A percentile compares a stretch with the other conserved stretches of the same genome.
Evolutionary conservation across 2,113 vertebrate genomes (phyloP).

Genomic region (Osmerus eperlanus): DNA sequence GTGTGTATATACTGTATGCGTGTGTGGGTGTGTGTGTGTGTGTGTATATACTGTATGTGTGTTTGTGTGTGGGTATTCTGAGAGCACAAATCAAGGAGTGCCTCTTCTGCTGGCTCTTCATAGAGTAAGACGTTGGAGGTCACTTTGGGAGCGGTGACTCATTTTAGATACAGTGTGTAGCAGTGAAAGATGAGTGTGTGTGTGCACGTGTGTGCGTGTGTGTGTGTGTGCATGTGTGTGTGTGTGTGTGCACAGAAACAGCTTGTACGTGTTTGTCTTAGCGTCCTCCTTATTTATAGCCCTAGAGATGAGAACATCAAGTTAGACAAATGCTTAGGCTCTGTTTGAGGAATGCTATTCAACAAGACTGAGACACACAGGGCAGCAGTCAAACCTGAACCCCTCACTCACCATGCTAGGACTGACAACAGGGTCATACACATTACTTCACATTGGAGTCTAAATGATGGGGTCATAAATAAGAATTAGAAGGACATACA

Average conservation of each 20-base stretch:
- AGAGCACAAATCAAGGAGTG: neutral
- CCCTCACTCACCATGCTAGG: conserved; percentile 15
- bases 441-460: neutral
- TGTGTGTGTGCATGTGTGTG: neutral
- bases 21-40: conserved; percentile 16
- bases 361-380: conserved; percentile 35
- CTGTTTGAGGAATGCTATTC: conserved; percentile 41
- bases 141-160: neutral
- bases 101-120: neutral
- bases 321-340: conserved; percentile 22
- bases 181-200: neutral
- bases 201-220: neutral
- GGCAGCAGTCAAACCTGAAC: conserved; percentile 13
- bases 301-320: conserved; percentile 15
- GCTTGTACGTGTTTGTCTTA: conserved; percentile 29
- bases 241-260: neutral
- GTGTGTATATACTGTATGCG: neutral
- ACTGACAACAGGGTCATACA: no score
- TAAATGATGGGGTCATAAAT: conserved; percentile 46
- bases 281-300: conserved; percentile 34
- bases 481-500: neutral
- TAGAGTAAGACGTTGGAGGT: neutral
- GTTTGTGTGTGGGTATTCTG: neutral
- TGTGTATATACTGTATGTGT: neutral
- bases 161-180: neutral